Percentiles rank a stretch among this genome's conserved stretches.
These are phyloP conservation scores for Agrilus cyanescens DNA, from an alignment of 2,888 invertebrate genomes.

Conservation along the genomic window DNA sequence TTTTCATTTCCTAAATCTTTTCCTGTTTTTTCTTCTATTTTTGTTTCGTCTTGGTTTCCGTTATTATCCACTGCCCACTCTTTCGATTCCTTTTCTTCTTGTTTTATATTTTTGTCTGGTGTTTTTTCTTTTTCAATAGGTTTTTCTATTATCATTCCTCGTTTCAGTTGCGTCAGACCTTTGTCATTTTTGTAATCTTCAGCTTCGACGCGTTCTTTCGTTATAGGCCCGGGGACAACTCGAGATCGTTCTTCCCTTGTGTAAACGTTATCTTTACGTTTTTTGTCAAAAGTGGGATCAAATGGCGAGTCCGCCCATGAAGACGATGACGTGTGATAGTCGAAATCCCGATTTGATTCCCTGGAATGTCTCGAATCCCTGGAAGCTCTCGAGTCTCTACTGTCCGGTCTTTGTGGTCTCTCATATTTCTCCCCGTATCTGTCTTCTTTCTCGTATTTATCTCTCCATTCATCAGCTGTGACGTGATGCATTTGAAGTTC, in stretches of 20 bases:
- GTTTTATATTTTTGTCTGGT: slow-evolving; percentile 18
- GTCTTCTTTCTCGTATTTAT: slow-evolving; percentile 22
- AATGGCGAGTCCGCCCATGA: slow-evolving; percentile 40
- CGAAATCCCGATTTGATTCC: slow-evolving; percentile 39
- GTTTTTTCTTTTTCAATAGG: slow-evolving; percentile 22
- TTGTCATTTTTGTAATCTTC: slow-evolving; percentile 41
- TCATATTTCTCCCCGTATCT: slow-evolving; percentile 29
- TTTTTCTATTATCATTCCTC: slow-evolving; percentile 28
- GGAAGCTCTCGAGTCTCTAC: slow-evolving; percentile 43
- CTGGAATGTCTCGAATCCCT: slow-evolving; percentile 40
- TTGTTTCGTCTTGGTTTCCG: slow-evolving; percentile 29
- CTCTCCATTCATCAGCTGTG: slow-evolving; percentile 25
- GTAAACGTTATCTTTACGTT: slow-evolving; percentile 23
- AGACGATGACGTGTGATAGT: slow-evolving; percentile 25
- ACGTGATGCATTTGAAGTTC: slow-evolving; percentile 17
- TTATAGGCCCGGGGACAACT: slow-evolving; percentile 47
- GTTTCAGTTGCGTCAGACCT: slow-evolving; percentile 40
- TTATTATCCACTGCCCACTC: slow-evolving; percentile 41
- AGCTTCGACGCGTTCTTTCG: slow-evolving; percentile 47
- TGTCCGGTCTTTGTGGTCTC: slow-evolving; percentile 46
- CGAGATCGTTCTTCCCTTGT: slow-evolving; percentile 29
- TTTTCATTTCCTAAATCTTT: slow-evolving; percentile 27
- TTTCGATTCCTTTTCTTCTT: slow-evolving; percentile 26
- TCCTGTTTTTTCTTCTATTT: slow-evolving; percentile 21
- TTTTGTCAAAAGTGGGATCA: slow-evolving; percentile 29